phyloP scores from a whole-genome alignment of 2,797 vertebrate species.

The Crax fasciolata region DNA sequence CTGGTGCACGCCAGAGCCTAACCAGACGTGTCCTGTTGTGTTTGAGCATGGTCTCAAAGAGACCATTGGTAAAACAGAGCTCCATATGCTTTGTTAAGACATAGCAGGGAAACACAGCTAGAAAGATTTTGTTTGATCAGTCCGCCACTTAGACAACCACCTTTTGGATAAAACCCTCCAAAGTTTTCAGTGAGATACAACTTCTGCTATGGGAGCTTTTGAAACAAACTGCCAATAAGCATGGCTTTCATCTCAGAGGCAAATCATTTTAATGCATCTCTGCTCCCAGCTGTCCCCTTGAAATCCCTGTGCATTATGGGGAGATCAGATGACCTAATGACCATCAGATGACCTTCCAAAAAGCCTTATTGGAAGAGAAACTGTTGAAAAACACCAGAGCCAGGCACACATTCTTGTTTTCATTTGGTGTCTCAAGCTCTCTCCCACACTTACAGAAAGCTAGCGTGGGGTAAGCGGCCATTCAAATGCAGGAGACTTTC shows the following conservation, averaged over 20 bases:
- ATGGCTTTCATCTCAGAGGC: conserved; percentile 24
- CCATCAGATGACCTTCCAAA: no score
- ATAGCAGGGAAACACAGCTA: not conserved
- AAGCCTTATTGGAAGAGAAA: not conserved
- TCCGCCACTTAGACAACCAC: not conserved
- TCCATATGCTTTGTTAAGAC: not conserved
- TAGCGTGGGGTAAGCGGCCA: not conserved
- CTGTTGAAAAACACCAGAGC: not conserved
- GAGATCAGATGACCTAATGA: conserved; percentile 42
- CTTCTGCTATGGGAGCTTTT: not conserved
- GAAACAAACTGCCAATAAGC: conserved; percentile 46
- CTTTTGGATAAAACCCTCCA: conserved; percentile 30
- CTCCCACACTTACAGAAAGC: not conserved
- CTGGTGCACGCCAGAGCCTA: not conserved
- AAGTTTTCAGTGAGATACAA: conserved; percentile 10
- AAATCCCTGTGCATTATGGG: conserved; percentile 13
- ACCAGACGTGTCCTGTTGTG: not conserved
- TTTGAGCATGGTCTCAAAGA: not conserved
- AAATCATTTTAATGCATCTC: not conserved
- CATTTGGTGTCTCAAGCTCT: not conserved
- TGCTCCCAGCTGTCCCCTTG: conserved; percentile 54
- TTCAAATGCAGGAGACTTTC: not conserved
- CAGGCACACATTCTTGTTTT: not conserved
- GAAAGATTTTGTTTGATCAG: conserved; percentile 25
- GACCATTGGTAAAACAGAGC: not conserved